Evolutionary conservation across 1,140 invertebrate species (phyloP), one percentile per base, ranked within the genome.

Genomic region (Episyrphus balteatus): DNA sequence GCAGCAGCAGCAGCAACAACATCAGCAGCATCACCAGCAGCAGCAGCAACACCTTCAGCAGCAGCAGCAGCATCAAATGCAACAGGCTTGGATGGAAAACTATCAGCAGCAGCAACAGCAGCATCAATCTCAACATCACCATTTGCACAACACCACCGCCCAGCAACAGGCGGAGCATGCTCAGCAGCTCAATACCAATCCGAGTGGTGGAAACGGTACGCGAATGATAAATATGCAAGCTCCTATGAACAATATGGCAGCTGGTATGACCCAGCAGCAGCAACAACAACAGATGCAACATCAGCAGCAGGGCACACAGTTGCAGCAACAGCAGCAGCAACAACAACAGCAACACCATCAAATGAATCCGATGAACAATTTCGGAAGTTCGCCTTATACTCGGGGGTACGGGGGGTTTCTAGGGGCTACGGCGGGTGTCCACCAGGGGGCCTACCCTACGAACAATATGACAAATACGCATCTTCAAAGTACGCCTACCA

Each of bases 361-460:
- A 55, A 52, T 52, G 53, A 47, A 47, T 47, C 40, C 33, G 48
- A 54, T 49, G 49, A 51, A 42, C 46, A 48, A 55, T 32, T 68
- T 65, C 56, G 72, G 69, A 36, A 70, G 68, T 44, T 66, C 69
- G 32, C 66, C 71, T 1, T 75, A 74, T 53, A 70, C 71, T 18
- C 67, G 73, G 49, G 58, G 55, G 42, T 76, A 76, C 62, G 75
- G 73, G 46, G 73, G 73, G 52, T 76, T 75, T 61, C 72, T 74
- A 49, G 72, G 71, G 59, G 61, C 58, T 56, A 62, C 60, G 52
- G 59, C 58, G 15, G 30, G 18, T 13, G 18, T 53, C 31, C 58
- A 55, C 30, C 62, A 65, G 54, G 61, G 66, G 57, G 62, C 62
- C 21, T 61, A 64, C 58, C 59, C 61, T 61, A 62, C 60, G 53